Conservation (phyloP, 2,888 invertebrate genomes). For the Lasioglossum villosulum region DNA sequence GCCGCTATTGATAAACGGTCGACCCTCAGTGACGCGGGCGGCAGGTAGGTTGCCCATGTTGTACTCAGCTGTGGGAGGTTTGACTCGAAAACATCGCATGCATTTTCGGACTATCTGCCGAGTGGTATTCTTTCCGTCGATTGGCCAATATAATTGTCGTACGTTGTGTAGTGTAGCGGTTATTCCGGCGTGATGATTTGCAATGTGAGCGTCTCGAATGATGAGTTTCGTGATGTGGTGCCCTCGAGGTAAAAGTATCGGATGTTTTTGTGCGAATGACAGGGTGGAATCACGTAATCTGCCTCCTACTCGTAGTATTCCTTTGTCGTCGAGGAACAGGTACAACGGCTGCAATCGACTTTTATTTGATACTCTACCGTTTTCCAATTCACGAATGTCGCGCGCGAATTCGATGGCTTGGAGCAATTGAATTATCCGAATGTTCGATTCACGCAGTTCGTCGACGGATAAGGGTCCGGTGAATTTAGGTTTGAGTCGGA, state of each 20-base stretch:
- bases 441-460: not conserved
- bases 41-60: no score
- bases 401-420: not conserved
- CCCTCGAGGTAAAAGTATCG: not conserved
- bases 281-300: not conserved
- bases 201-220: not conserved
- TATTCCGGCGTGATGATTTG: not conserved
- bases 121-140: no score
- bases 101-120: not conserved
- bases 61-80: no score
- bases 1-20: not conserved
- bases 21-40: no score
- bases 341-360: not conserved
- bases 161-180: not conserved
- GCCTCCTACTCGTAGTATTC: not conserved
- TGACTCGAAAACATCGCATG: no score
- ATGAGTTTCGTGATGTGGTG: not conserved
- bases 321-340: not conserved
- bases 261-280: not conserved
- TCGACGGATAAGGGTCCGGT: not conserved
- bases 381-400: not conserved
- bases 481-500: rapidly evolving
- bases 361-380: not conserved
- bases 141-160: not conserved
- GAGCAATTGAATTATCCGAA: not conserved